These are phyloP conservation scores for Prietella phreatophila DNA, from an alignment of 2,113 vertebrate genomes.

Conservation along the genomic window DNA sequence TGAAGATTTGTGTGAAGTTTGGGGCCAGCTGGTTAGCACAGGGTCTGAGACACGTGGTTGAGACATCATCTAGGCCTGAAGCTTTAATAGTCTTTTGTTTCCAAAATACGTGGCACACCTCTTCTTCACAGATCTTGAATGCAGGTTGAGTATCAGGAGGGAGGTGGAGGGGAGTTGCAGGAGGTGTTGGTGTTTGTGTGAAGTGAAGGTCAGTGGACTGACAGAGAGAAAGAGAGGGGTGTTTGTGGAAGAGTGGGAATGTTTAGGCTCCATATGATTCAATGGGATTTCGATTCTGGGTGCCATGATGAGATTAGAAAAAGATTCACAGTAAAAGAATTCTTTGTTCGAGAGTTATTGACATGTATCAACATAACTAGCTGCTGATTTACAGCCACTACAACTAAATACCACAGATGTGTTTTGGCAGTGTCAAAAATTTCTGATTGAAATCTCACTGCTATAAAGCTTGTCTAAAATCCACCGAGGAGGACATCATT, in stretches of 20 bases:
- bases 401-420: not conserved
- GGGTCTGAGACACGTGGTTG: not conserved
- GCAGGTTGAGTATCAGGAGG: no score
- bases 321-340: not conserved
- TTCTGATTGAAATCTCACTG: not conserved
- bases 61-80: no score
- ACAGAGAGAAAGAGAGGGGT: not conserved
- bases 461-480: not conserved
- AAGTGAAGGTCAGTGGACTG: no score
- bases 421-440: not conserved
- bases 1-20: not conserved
- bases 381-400: not conserved
- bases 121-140: no score
- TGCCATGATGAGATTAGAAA: not conserved
- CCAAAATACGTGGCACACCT: not conserved
- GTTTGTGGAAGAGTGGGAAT: not conserved
- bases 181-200: no score
- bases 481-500: not conserved
- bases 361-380: not conserved
- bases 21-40: not conserved
- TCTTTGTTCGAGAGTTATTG: not conserved
- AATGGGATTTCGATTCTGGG: not conserved
- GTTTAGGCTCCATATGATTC: not conserved
- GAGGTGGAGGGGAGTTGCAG: no score
- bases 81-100: not conserved